Conservation (phyloP, 2,888 invertebrate species). For the Pterobdella sp. region DNA sequence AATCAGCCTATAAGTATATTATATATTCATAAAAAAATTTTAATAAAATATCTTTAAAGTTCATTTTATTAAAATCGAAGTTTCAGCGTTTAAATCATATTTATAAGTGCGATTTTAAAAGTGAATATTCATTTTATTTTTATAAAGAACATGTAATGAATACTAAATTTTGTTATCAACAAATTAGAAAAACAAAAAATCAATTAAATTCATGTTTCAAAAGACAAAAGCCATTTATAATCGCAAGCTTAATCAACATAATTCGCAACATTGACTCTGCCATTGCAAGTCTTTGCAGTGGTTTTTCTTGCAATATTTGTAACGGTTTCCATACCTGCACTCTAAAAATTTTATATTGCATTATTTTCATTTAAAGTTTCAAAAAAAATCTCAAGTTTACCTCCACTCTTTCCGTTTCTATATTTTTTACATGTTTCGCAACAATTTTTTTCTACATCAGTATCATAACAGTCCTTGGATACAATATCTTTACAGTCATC, state of each 20-base stretch:
- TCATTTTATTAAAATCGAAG: too few relatives aligned
- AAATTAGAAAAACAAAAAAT: not conserved
- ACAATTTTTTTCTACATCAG: not conserved
- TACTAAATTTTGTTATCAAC: too few relatives aligned
- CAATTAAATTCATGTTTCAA: not conserved
- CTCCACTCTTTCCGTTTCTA: not conserved
- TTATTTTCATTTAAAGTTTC: not conserved
- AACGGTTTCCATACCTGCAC: constrained; percentile 8
- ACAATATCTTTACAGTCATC: constrained; percentile 3
- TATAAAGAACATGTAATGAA: too few relatives aligned
- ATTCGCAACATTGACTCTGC: not conserved
- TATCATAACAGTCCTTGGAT: constrained; percentile 6
- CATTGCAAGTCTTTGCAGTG: not conserved
- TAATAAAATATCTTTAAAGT: too few relatives aligned
- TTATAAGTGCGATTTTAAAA: too few relatives aligned
- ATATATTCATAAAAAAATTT: too few relatives aligned
- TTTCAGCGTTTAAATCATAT: too few relatives aligned
- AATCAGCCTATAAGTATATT: too few relatives aligned
- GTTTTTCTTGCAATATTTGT: not conserved
- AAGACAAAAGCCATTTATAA: too few relatives aligned
- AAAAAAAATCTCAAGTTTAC: not conserved
- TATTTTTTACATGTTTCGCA: not conserved
- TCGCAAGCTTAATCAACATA: too few relatives aligned
- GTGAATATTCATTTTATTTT: too few relatives aligned
- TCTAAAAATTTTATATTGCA: not conserved